Percentiles rank a stretch among this genome's conserved stretches.
These are phyloP conservation scores for Chloebia gouldiae DNA, from an alignment of 2,113 vertebrate species.

Conservation along the genomic window DNA sequence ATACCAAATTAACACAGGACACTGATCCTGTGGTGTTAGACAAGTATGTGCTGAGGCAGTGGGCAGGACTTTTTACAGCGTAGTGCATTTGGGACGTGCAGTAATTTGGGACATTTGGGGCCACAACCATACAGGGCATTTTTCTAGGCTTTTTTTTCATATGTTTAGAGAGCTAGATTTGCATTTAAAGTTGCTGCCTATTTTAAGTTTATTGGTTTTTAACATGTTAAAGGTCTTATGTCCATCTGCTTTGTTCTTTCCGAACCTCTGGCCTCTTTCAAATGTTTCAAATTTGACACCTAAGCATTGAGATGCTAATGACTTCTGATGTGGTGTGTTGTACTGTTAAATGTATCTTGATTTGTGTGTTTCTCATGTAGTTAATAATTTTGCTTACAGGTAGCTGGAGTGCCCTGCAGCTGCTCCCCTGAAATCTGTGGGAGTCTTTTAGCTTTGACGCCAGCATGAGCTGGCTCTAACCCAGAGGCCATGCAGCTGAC, in stretches of 20 bases:
- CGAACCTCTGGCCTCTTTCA: not conserved
- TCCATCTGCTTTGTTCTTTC: not conserved
- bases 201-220: not conserved
- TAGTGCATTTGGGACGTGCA: not conserved
- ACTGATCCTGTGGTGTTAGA: not conserved
- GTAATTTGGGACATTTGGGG: not conserved
- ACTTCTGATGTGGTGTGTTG: not conserved
- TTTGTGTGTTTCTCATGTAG: not conserved
- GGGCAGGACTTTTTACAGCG: not conserved
- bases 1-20: not conserved
- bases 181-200: not conserved
- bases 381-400: not conserved
- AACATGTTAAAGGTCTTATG: not conserved
- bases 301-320: not conserved
- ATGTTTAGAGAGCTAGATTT: not conserved
- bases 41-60: not conserved
- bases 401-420: not conserved
- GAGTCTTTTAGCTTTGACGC: not conserved
- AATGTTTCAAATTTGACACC: not conserved
- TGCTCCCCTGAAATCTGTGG: not conserved
- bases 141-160: not conserved
- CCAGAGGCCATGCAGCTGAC: not conserved
- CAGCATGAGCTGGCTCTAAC: not conserved
- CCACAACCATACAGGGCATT: not conserved
- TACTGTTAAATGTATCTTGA: not conserved